Evolutionary conservation across 2,888 invertebrate genomes (phyloP), one percentile per base, ranked within the genome.

Genomic region (Iselma pallidipennis): DNA sequence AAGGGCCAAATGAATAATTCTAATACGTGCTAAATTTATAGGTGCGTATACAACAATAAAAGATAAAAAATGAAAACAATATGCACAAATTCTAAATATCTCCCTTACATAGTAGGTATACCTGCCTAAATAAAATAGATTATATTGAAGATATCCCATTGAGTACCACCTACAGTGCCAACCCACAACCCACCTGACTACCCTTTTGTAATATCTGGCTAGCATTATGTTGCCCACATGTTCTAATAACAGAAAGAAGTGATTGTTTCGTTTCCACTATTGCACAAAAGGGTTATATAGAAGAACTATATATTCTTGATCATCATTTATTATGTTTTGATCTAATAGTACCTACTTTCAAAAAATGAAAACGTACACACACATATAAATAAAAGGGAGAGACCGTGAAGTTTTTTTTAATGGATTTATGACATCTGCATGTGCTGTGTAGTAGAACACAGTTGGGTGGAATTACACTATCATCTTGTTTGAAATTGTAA

Each of bases 111-210:
- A 6, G 26, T 26, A 33, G 1, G 4, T 33, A 37, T 16, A 37
- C 14, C 25, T 23, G 23, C 28, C 4, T n/a, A n/a, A 50, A 50
- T 50, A 50, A 50, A 50, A n/a, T 50, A 50, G 50, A 50, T 55
- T 37, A 23, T 45, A 19, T 56, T 50, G 62, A 59, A 58, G 66
- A 59, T 66, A 55, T 67, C 73, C 59, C 55, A 69, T 55, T 61
- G 65, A 61, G 69, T 25, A 68, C 49, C 58, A 59, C 68, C 66
- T 57, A 57, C 64, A 37, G 71, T 58, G 72, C 37, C 55, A 56
- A 62, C 58, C 65, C 67, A 67, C 66, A 59, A 55, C 67, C 71
- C 72, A 73, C 71, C 73, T 73, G 72, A 73, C 73, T 71, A 63
- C 66, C 65, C 68, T 68, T 37, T 66, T 71, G 57, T 64, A 55